A percentile compares a stretch with the other conserved stretches of the same genome.
phyloP scores from a whole-genome alignment of 92 coral and sea anemone genomes.

The Diadumene lineata region DNA sequence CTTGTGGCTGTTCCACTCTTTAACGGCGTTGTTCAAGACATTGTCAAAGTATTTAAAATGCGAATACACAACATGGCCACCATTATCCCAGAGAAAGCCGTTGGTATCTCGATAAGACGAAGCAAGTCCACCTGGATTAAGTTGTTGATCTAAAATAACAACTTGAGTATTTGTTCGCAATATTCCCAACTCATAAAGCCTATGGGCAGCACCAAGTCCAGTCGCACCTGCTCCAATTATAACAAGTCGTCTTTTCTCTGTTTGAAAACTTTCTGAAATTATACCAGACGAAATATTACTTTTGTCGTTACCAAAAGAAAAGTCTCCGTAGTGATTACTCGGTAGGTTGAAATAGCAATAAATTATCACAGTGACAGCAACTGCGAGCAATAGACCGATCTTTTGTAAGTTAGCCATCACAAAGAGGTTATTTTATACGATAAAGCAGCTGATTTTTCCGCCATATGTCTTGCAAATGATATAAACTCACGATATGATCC shows the following conservation, averaged over 20 bases:
- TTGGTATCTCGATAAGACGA: conserved; percentile 55
- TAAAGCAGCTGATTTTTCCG: too few relatives aligned
- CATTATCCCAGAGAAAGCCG: conserved; percentile 75
- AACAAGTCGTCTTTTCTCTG: conserved; percentile 21
- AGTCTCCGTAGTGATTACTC: too few relatives aligned
- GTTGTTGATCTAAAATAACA: conserved; percentile 39
- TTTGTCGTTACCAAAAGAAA: background rate
- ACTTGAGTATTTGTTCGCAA: conserved; percentile 31
- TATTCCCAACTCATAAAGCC: conserved; percentile 42
- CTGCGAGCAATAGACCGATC: too few relatives aligned
- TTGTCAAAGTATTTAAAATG: conserved; percentile 60
- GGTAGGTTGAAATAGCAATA: too few relatives aligned
- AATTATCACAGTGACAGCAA: too few relatives aligned
- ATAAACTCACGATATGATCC: too few relatives aligned
- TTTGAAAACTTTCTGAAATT: background rate
- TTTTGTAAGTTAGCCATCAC: too few relatives aligned
- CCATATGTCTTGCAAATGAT: too few relatives aligned
- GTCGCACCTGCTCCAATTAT: conserved; percentile 68
- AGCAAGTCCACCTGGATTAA: conserved; percentile 62
- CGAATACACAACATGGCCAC: conserved; percentile 64
- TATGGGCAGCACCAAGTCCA: conserved; percentile 61
- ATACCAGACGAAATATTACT: background rate
- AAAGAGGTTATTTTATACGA: too few relatives aligned
- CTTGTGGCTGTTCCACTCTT: conserved; percentile 43
- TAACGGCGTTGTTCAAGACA: conserved; percentile 35